Percentiles rank a stretch among this genome's conserved stretches.
phyloP scores from a whole-genome alignment of 2,113 vertebrate genomes.

The Promerops cafer region DNA sequence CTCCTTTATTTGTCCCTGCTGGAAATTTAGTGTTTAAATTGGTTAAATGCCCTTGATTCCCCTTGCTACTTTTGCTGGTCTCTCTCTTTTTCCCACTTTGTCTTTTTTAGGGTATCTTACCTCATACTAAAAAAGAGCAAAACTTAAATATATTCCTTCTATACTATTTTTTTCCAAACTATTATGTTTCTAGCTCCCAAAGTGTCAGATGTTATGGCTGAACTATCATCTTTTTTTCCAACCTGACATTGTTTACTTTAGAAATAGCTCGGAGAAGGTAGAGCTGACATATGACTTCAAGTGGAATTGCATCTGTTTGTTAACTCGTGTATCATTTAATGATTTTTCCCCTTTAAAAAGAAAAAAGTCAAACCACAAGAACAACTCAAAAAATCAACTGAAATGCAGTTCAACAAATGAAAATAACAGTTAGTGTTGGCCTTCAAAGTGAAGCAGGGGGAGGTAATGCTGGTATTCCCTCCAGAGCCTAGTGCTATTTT shows the following conservation, averaged over 20 bases:
- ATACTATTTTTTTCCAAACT: neutral
- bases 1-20: neutral
- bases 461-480: conserved; percentile 22
- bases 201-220: neutral
- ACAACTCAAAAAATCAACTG: neutral
- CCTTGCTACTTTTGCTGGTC: neutral
- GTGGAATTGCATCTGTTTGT: neutral
- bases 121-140: neutral
- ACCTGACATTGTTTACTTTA: neutral
- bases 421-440: conserved; percentile 29
- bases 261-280: neutral
- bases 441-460: conserved; percentile 19
- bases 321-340: neutral
- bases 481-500: conserved; percentile 11
- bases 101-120: neutral
- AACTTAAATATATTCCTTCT: neutral
- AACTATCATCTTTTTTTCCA: neutral
- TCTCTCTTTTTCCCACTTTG: neutral
- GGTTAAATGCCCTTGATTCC: neutral
- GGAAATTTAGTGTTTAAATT: neutral
- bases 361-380: neutral
- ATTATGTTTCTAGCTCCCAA: neutral
- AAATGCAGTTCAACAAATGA: conserved; percentile 8
- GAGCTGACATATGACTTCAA: neutral
- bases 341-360: neutral